Evolutionary conservation across 2,888 invertebrate genomes (phyloP).

Genomic region (Pristionchus exspectatus): DNA sequence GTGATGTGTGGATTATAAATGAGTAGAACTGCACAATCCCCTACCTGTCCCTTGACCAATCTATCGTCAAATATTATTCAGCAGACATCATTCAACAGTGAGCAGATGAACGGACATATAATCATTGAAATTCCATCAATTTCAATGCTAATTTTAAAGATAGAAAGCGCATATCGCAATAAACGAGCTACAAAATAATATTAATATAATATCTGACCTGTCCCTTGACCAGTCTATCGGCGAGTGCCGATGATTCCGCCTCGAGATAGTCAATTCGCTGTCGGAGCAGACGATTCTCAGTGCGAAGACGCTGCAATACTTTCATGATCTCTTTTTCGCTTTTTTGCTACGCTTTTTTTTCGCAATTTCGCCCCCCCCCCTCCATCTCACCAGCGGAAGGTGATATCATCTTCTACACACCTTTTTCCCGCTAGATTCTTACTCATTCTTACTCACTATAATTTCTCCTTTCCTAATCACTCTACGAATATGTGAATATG

Average conservation of each 20-base stretch:
- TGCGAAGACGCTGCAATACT: slow-evolving; percentile 82
- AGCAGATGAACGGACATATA: not conserved
- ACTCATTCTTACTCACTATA: not conserved
- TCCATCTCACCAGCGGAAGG: no score
- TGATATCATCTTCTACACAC: not conserved
- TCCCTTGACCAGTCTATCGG: slow-evolving; percentile 86
- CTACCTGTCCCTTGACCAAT: no score
- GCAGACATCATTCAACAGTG: no score
- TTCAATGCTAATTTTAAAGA: not conserved
- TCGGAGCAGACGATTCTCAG: slow-evolving; percentile 95
- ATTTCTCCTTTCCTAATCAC: not conserved
- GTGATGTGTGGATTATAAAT: no score
- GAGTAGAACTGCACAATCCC: no score
- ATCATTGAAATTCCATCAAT: not conserved
- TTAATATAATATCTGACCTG: slow-evolving; percentile 65
- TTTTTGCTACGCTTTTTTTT: not conserved
- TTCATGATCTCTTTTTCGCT: not conserved
- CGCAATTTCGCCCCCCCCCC: no score
- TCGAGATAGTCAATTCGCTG: slow-evolving; percentile 96
- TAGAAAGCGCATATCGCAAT: no score
- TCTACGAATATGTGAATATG: not conserved
- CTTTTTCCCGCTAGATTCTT: not conserved
- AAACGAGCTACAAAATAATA: slow-evolving; percentile 36
- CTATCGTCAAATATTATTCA: not conserved
- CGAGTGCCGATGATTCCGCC: slow-evolving; percentile 90